Base-by-base conservation (phyloP, 2,888 invertebrate genomes). In the Sminthurides aquaticus region DNA sequence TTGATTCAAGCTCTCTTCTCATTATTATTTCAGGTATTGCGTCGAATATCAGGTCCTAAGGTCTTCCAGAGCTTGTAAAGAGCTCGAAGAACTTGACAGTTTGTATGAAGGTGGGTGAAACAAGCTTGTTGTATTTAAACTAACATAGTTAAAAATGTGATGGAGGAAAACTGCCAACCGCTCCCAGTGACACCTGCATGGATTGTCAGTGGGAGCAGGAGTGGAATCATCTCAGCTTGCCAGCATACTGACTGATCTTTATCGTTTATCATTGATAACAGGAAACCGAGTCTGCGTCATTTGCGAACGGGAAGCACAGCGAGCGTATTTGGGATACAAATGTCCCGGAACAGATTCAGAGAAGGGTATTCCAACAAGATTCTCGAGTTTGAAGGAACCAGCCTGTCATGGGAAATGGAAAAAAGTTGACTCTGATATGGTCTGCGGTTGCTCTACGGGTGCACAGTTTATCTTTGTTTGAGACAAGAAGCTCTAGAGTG, bases 31-130 rank as follows among this genome's bases (percentile, higher is more conserved):
- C 28, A 73, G 73, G 27, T 74, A 74, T 64, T 74, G 74, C 27
- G 74, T 74, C 55, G 71, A 74, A 66, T 74, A 69, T 63, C 68
- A 72, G 69, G 69, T 74, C 43, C 61, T 70, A 61, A 71, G 72
- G 18, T 69, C 71, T 48, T 70, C 72, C 22, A 67, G 69, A 54
- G 66, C 74, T n/a, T 74, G 74, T 49, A 71, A 69, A 63, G 58
- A 67, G 24, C 60, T 73, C 56, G 69, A 71, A 43, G 69, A 68
- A 49, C 67, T 71, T 43, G 52, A 54, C 56, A 68, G 58, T 65
- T 62, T 73, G 3, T 66, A 67, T 60, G 71, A 73, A 71, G 73
- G 73, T 73, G 66, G 68, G 59, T n/a, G n/a, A n/a, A n/a, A n/a
- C n/a, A n/a, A n/a, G n/a, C n/a, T n/a, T 52, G 8, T 2, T 22